Base-by-base conservation (phyloP, 2,888 invertebrate species). In the Chymomyza fuscimana region DNA sequence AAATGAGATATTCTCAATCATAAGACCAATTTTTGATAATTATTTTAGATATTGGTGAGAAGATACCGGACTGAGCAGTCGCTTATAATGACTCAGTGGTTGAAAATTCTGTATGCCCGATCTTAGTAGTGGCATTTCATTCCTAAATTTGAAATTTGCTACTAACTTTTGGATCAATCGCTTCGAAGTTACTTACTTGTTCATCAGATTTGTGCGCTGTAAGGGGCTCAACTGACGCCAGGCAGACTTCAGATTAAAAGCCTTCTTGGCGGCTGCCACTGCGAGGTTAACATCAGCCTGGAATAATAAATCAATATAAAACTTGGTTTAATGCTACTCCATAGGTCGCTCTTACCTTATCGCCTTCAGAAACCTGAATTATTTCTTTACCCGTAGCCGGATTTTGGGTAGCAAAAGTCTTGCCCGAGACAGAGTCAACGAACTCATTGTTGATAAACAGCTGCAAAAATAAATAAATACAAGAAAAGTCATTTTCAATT, bases 211-310 rank as follows among this genome's bases (percentile, higher is more conserved):
- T 1, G 96, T 97, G 78, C 98, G 94, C 62, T 94, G 93, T 2
- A 97, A 95, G 0, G 98, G 97, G 90, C 96, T 96, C 94, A 97
- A 94, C 29, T 93, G 94, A 52, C 98, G 93, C 97, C 97, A 97
- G 91, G 93, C 92, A 6, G 96, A 94, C 76, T 94, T 93, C 25
- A 95, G 93, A 54, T 94, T 93, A 88, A 97, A 97, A 0, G 97
- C 97, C 73, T 93, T 93, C 88, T 94, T 94, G 0, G 97, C 97
- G 59, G 97, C 97, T 63, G 93, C 93, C 15, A 97, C 97, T 12
- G 97, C 97, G 77, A 94, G 91, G 83, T 97, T 95, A 1, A 97
- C 94, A 91, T 97, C 97, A 72, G 94, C 96, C 95, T 96, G 72
- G 5, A 16, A 46, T 9, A 0, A 52, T 19, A 2, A 2, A 25